Evolutionary conservation across 2,888 invertebrate genomes (phyloP), one percentile per base, ranked within the genome.

Genomic region (Nowickia ferox): DNA sequence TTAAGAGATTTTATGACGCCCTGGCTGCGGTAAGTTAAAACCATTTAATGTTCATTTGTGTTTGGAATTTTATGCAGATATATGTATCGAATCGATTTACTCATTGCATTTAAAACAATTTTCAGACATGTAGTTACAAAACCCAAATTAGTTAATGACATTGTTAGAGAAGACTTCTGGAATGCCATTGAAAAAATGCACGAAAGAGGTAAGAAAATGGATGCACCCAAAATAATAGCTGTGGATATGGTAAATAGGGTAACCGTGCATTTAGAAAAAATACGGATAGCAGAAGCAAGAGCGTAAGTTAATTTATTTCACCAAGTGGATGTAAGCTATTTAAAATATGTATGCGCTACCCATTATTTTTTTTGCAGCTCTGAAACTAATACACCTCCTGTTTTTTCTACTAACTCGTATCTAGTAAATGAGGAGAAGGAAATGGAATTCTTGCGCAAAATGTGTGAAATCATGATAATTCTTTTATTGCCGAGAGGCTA

Each of bases 211-310:
- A 93, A 95, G 9, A 95, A 95, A 89, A 94, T 98, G 57, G 97
- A 98, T 93, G 95, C 96, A 83, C 96, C 97, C 72, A 96, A 96
- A 92, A 93, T 98, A 76, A 94, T 97, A 79, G 97, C 97, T 3
- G 96, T 95, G 90, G 97, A 96, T 91, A 95, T 97, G 94, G 96
- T 97, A 2, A 95, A 95, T 85, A 96, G 95, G 91, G 95, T 97
- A 42, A 96, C 97, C 13, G 95, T 95, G 84, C 98, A 98, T 94
- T 96, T 98, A 93, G 97, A 97, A 90, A 96, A 96, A 90, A 96
- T 97, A 84, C 94, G 97, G 88, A 95, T 96, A 90, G 95, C 96
- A 11, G 95, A 96, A 92, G 94, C 95, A 88, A 94, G 95, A 91
- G 95, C 95, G 96, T 96, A 93, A 95, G 96, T 95, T 86, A 15